These are phyloP conservation scores for Lepidocyrtinus sp. DNA, from an alignment of 2,888 invertebrate genomes.

Conservation along the genomic window DNA sequence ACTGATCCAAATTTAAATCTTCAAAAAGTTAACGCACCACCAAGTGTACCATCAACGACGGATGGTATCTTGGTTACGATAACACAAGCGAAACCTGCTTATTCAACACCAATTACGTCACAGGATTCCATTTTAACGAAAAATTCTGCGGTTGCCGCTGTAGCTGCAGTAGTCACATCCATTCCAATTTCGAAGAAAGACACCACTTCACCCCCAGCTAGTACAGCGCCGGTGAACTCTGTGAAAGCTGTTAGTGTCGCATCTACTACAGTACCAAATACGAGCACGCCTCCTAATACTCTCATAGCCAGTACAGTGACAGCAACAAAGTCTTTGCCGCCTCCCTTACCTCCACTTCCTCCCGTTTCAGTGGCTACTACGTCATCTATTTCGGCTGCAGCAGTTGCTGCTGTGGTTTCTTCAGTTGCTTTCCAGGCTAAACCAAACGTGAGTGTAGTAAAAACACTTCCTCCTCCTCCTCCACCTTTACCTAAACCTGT, in stretches of 20 bases:
- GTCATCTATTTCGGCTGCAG: background rate
- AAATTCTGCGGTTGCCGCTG: slow-evolving; percentile 27
- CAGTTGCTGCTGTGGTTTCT: slow-evolving; percentile 6
- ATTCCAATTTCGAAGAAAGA: slow-evolving; percentile 19
- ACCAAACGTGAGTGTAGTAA: slow-evolving; percentile 25
- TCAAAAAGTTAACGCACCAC: no score
- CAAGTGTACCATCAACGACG: no score
- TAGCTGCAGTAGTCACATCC: slow-evolving; percentile 23
- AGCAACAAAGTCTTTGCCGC: slow-evolving; percentile 4
- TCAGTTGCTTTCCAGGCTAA: slow-evolving; percentile 4
- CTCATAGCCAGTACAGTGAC: slow-evolving; percentile 2
- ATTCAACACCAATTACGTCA: background rate
- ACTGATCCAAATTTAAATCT: no score
- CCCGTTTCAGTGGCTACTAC: background rate
- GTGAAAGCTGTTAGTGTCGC: slow-evolving; percentile 18
- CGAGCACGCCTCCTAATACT: slow-evolving; percentile 1
- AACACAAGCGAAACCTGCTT: background rate
- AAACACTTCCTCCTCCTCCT: slow-evolving; percentile 8
- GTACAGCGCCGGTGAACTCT: slow-evolving; percentile 73
- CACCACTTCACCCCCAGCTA: slow-evolving; percentile 77
- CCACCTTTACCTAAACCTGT: slow-evolving; percentile 15
- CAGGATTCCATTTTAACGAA: slow-evolving; percentile 21
- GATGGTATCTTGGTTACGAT: no score
- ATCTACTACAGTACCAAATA: background rate
- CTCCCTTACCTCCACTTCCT: background rate